Evolutionary conservation across 2,113 vertebrate species (phyloP).

Genomic region (Hiodon tergisus): DNA sequence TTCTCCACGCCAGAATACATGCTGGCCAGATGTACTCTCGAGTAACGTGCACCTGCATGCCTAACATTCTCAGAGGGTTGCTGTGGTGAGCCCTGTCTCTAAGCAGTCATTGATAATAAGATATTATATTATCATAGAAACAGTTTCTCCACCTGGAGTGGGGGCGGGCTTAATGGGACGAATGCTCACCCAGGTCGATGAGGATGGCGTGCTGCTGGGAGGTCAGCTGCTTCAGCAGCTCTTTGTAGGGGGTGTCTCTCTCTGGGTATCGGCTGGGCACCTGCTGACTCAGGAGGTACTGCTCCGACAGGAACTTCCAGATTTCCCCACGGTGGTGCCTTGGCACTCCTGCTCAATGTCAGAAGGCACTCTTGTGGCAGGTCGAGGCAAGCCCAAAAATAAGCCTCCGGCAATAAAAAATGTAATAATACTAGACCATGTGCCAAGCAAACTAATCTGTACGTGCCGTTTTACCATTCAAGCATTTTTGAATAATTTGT

Average conservation of each 20-base stretch:
- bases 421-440: neutral
- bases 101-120: no score
- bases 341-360: slow-evolving; percentile 73
- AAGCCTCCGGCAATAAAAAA: neutral
- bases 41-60: no score
- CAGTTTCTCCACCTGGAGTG: neutral
- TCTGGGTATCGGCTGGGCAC: slow-evolving; percentile 69
- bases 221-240: slow-evolving; percentile 89
- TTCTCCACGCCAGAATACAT: no score
- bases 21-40: no score
- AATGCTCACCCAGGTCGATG: slow-evolving; percentile 83
- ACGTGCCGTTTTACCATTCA: no score
- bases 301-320: slow-evolving; percentile 92
- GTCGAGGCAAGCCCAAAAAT: neutral
- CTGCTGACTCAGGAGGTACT: slow-evolving; percentile 78
- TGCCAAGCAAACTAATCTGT: no score
- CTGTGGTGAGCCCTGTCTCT: no score
- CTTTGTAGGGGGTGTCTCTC: slow-evolving; percentile 82
- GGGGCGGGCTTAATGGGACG: no score
- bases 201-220: slow-evolving; percentile 96
- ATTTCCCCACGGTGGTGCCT: slow-evolving; percentile 90
- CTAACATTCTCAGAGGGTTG: no score
- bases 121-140: no score
- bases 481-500: no score
- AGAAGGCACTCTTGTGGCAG: neutral